Percentiles rank a stretch among this genome's conserved stretches.
phyloP scores from a whole-genome alignment of 2,888 invertebrate genomes.

The Spodoptera exigua region DNA sequence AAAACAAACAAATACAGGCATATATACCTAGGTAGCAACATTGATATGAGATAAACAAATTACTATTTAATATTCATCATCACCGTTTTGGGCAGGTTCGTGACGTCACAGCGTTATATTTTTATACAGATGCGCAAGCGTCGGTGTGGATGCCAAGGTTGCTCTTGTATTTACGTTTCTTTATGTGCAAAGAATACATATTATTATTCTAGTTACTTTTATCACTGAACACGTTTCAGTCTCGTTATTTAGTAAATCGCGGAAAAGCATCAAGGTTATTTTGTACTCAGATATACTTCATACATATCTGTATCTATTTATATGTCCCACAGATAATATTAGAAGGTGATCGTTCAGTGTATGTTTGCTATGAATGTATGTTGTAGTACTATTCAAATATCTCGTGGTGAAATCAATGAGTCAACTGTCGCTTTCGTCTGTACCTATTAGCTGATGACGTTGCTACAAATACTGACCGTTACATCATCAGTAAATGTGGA shows the following conservation, averaged over 20 bases:
- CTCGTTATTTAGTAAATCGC: slow-evolving; percentile 33
- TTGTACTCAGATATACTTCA: slow-evolving; percentile 7
- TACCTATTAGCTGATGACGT: slow-evolving; percentile 18
- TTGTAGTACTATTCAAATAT: slow-evolving; percentile 4
- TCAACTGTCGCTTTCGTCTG: slow-evolving; percentile 25
- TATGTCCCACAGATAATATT: slow-evolving; percentile 33
- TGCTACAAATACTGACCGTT: slow-evolving; percentile 19
- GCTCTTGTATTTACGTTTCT: slow-evolving; percentile 63
- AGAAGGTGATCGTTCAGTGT: slow-evolving; percentile 28
- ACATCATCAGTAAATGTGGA: slow-evolving; percentile 34
- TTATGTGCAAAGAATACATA: slow-evolving; percentile 36
- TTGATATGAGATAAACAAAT: slow-evolving; percentile 2
- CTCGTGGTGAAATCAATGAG: slow-evolving; percentile 27
- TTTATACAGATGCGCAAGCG: slow-evolving; percentile 64
- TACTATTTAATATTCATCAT: slow-evolving; percentile 49
- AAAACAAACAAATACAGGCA: not conserved
- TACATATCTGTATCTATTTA: slow-evolving; percentile 27
- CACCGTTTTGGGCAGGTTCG: slow-evolving; percentile 55
- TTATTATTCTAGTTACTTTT: slow-evolving; percentile 32
- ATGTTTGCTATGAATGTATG: not conserved
- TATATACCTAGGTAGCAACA: too few relatives aligned
- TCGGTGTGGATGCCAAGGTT: slow-evolving; percentile 70
- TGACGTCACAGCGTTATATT: slow-evolving; percentile 65
- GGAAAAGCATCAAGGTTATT: slow-evolving; percentile 59
- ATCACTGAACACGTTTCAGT: slow-evolving; percentile 19